Evolutionary conservation across 1,140 invertebrate genomes (phyloP).

Genomic region (Micrasema longulum): DNA sequence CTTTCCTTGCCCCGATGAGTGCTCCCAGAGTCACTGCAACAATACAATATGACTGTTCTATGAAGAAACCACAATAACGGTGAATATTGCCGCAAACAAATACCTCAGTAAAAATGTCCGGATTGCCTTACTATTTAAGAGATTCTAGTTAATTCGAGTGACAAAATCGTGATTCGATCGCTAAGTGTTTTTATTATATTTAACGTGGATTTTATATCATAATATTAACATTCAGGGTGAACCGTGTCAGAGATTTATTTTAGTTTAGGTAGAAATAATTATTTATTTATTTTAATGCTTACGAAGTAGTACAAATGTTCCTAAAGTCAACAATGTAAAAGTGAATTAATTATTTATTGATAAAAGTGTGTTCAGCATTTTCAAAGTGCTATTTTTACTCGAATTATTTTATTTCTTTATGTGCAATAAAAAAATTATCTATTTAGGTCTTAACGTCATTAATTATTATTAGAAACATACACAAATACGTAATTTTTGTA

Average conservation of each 20-base stretch:
- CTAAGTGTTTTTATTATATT: constrained; percentile 2
- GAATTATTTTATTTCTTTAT: too few relatives aligned
- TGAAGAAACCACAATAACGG: background rate
- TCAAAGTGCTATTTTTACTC: too few relatives aligned
- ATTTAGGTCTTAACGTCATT: too few relatives aligned
- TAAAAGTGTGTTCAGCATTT: constrained; percentile 14
- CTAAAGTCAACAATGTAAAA: constrained; percentile 23
- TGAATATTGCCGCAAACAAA: constrained; percentile 22
- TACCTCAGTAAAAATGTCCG: constrained; percentile 21
- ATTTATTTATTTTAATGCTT: constrained; percentile 29
- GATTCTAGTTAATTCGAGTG: background rate
- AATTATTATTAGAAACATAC: too few relatives aligned
- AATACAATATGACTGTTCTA: constrained; percentile 37
- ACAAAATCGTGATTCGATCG: constrained; percentile 8
- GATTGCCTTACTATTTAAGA: background rate
- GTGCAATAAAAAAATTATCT: too few relatives aligned
- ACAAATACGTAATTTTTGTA: too few relatives aligned
- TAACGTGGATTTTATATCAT: too few relatives aligned
- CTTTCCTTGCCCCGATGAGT: constrained; percentile 67
- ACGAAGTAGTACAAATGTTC: constrained; percentile 35
- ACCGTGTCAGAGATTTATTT: too few relatives aligned
- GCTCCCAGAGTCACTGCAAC: constrained; percentile 46
- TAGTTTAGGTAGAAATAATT: too few relatives aligned
- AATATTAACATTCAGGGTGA: too few relatives aligned
- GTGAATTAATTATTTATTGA: constrained; percentile 27